Evolutionary conservation across 2,113 vertebrate species (phyloP).

Genomic region (Nibea albiflora): DNA sequence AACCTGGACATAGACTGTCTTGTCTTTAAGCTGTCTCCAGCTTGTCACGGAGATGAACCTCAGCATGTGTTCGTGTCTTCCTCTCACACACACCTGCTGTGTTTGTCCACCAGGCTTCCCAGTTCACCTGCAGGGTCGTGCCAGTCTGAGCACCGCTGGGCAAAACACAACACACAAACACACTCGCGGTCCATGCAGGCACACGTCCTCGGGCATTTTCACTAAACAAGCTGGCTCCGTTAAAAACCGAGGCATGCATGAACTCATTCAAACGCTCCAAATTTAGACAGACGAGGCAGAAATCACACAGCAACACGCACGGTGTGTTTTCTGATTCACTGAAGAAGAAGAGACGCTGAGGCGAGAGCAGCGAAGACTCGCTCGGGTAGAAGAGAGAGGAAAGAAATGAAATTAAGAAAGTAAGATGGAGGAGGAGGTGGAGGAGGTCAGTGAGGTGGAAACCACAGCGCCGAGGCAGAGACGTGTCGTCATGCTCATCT

Average conservation of each 20-base stretch:
- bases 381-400: slow-evolving; percentile 3
- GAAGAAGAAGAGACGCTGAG: slow-evolving; percentile 10
- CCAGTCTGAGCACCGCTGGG: slow-evolving; percentile 40
- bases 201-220: slow-evolving; percentile 33
- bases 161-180: slow-evolving; percentile 16
- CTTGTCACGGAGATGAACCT: slow-evolving; percentile 10
- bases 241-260: slow-evolving; percentile 49
- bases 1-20: no score
- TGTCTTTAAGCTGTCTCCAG: not conserved
- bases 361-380: slow-evolving; percentile 18
- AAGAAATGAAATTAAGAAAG: slow-evolving; percentile 21
- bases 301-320: slow-evolving; percentile 27
- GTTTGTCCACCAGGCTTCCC: slow-evolving; percentile 1
- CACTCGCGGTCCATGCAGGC: not conserved
- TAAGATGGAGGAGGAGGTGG: slow-evolving; percentile 1
- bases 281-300: slow-evolving; percentile 43
- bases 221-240: slow-evolving; percentile 39
- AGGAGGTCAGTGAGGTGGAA: slow-evolving; percentile 44
- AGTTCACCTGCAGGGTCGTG: slow-evolving; percentile 40
- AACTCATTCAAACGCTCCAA: slow-evolving; percentile 56
- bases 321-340: slow-evolving; percentile 1
- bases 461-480: not conserved
- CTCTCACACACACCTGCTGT: not conserved
- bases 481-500: not conserved
- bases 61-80: not conserved